These are phyloP conservation scores for Calameuta pallipes DNA, from an alignment of 2,888 invertebrate genomes.

Conservation along the genomic window DNA sequence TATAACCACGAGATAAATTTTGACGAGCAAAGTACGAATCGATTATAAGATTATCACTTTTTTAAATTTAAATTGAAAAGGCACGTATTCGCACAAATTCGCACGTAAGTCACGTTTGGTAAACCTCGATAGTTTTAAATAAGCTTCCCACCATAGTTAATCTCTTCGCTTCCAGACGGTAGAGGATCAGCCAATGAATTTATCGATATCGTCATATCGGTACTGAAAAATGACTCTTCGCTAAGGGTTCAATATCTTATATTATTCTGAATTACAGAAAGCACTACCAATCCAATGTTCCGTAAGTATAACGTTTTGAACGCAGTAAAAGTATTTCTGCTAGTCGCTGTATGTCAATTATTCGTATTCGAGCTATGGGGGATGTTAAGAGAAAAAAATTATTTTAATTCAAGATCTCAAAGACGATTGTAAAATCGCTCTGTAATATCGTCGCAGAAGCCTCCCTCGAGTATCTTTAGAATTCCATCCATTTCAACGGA, in stretches of 20 bases:
- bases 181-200: slow-evolving; percentile 15
- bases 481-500: slow-evolving; percentile 56
- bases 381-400: neutral
- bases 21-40: neutral
- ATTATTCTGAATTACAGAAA: neutral
- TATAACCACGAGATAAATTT: neutral
- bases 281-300: neutral
- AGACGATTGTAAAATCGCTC: slow-evolving; percentile 35
- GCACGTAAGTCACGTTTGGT: neutral
- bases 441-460: neutral
- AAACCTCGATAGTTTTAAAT: neutral
- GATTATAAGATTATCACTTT: neutral
- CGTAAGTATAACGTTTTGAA: neutral
- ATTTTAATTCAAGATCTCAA: neutral
- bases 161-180: neutral
- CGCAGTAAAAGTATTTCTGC: neutral
- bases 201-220: slow-evolving; percentile 23
- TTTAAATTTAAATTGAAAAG: neutral
- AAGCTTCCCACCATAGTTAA: neutral
- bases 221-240: slow-evolving; percentile 17
- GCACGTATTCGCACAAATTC: neutral
- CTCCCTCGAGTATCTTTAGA: neutral
- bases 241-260: neutral
- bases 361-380: neutral
- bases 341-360: neutral